These are phyloP conservation scores for Neodon shergylaensis DNA, from an alignment of 2,113 vertebrate species.

Conservation along the genomic window DNA sequence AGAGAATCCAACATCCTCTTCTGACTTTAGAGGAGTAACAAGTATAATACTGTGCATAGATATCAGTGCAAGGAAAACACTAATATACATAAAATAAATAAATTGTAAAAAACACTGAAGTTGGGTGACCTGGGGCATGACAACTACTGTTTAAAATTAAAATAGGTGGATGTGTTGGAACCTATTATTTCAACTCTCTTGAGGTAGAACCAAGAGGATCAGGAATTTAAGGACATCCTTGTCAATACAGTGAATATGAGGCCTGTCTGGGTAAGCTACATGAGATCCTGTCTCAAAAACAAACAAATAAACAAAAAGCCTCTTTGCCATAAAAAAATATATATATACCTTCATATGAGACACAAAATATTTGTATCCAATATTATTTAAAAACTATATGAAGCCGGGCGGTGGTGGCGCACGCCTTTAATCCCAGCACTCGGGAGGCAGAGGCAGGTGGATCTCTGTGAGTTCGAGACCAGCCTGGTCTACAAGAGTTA, in stretches of 20 bases:
- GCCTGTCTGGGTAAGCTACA: neutral
- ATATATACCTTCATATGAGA: neutral
- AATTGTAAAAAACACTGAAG: neutral
- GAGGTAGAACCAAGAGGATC: neutral
- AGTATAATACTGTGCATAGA: neutral
- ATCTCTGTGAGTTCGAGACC: too few species aligned
- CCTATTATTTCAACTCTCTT: neutral
- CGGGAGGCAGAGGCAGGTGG: too few species aligned
- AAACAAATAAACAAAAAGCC: neutral
- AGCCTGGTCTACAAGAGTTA: too few species aligned
- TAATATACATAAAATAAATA: neutral
- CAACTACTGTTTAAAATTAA: neutral
- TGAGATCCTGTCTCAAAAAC: neutral
- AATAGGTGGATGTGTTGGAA: neutral
- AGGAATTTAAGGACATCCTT: neutral
- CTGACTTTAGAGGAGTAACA: neutral
- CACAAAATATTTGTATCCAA: slow-evolving; percentile 36
- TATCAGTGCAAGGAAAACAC: neutral
- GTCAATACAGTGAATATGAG: neutral
- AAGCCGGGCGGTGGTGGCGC: too few species aligned
- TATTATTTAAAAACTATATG: neutral
- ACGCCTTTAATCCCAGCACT: too few species aligned
- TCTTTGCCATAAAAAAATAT: neutral
- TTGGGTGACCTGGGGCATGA: neutral
- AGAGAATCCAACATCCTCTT: neutral